Conservation (phyloP, 2,113 vertebrate genomes). For the Cacatua alba region DNA sequence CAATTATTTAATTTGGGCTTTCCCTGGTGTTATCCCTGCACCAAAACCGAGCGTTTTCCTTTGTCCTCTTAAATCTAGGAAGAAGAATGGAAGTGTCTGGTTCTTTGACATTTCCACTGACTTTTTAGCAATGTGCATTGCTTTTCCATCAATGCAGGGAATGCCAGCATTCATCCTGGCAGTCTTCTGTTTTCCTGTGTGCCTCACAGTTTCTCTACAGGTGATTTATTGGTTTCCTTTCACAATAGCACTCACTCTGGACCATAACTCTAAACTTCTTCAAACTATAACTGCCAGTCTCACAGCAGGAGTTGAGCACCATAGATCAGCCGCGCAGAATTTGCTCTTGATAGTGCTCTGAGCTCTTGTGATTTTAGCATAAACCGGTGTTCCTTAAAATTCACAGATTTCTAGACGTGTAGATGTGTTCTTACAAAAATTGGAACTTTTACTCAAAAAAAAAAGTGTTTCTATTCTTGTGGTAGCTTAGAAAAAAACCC, state of each 20-base stretch:
- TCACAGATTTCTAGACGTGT: not conserved
- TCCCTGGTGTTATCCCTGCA: not conserved
- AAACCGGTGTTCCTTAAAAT: not conserved
- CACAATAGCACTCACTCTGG: not conserved
- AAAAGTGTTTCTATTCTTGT: not conserved
- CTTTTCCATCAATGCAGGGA: not conserved
- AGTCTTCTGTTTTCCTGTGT: constrained; percentile 16
- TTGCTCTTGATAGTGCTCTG: not conserved
- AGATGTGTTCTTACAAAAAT: not conserved
- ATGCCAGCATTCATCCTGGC: not conserved
- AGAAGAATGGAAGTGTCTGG: not conserved
- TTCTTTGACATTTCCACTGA: constrained; percentile 11
- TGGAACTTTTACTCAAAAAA: not conserved
- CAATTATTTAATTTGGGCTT: constrained; percentile 1
- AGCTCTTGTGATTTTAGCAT: not conserved
- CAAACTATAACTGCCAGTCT: not conserved
- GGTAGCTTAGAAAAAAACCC: not conserved
- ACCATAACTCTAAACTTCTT: not conserved
- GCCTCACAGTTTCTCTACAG: not conserved
- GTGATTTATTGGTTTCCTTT: not conserved
- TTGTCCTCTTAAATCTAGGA: constrained; percentile 11
- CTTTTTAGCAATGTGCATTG: not conserved
- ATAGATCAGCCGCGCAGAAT: not conserved
- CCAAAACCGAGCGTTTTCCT: not conserved
- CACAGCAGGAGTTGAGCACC: not conserved